phyloP scores from a whole-genome alignment of 2,797 vertebrate genomes.

The Phylloscopus collybita region DNA sequence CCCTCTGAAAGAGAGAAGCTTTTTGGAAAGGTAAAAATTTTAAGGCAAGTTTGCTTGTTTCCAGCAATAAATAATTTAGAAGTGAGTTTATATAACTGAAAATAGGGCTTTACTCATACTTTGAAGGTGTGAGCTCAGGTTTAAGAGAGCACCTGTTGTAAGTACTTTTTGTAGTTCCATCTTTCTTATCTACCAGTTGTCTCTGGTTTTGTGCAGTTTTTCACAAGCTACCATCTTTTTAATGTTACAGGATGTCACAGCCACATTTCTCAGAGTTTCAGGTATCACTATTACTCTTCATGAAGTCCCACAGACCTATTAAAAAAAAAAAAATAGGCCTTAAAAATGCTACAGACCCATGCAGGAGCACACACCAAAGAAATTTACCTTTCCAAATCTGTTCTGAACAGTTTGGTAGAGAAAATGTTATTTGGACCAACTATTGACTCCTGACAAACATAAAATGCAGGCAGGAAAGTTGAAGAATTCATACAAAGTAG shows the following conservation, averaged over 20 bases:
- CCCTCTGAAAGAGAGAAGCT: neutral
- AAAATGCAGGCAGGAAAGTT: neutral
- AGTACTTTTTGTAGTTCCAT: neutral
- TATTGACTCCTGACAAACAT: neutral
- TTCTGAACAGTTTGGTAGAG: neutral
- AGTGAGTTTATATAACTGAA: neutral
- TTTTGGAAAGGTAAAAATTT: neutral
- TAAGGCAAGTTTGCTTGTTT: neutral
- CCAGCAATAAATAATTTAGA: neutral
- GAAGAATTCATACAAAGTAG: neutral
- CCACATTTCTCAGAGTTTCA: neutral
- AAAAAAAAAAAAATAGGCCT: neutral
- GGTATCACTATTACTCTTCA: neutral
- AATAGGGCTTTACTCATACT: neutral
- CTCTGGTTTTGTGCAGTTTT: neutral
- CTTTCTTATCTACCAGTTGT: neutral
- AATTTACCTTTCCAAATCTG: neutral
- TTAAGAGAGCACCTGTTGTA: neutral
- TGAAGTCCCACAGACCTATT: neutral
- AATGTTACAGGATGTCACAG: neutral
- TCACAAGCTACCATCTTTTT: neutral
- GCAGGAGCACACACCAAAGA: neutral
- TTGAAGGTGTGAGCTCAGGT: neutral
- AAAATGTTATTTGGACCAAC: neutral
- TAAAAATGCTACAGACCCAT: neutral